Evolutionary conservation across 2,888 invertebrate genomes (phyloP).

Genomic region (Argyra leucocephala): DNA sequence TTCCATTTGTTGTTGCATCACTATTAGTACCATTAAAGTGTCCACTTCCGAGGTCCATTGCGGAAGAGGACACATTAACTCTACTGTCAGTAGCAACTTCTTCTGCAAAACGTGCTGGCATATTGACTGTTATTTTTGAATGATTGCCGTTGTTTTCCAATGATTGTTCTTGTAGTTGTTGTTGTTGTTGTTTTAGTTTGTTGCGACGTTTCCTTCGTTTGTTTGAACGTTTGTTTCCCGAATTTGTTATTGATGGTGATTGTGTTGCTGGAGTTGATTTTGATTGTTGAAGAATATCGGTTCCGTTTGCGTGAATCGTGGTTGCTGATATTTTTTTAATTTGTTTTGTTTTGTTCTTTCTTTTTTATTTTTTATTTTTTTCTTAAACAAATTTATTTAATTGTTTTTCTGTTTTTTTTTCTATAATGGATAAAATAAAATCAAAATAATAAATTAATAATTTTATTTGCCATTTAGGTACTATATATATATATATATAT

Average conservation of each 20-base stretch:
- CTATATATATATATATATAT: too few relatives aligned
- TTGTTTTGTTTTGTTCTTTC: not conserved
- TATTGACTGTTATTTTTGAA: conserved; percentile 29
- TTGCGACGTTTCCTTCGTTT: conserved; percentile 37
- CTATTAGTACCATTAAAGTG: conserved; percentile 38
- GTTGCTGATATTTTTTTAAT: not conserved
- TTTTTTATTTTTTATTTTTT: too few relatives aligned
- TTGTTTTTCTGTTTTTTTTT: too few relatives aligned
- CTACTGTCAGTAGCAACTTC: conserved; percentile 41
- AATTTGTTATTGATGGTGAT: conserved; percentile 26
- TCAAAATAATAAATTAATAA: too few relatives aligned
- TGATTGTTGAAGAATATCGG: conserved; percentile 23
- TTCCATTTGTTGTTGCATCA: conserved; percentile 22
- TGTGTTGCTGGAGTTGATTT: conserved; percentile 28
- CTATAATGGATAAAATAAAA: too few relatives aligned
- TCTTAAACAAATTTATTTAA: too few relatives aligned
- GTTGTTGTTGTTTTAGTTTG: conserved; percentile 25
- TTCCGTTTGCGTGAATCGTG: conserved; percentile 16
- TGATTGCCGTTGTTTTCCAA: conserved; percentile 22
- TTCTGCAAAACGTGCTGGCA: conserved; percentile 61
- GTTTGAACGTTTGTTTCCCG: conserved; percentile 30
- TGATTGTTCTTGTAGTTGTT: conserved; percentile 27
- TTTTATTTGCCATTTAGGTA: too few relatives aligned
- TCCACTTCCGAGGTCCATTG: conserved; percentile 37
- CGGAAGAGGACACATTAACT: conserved; percentile 26